Conservation (phyloP, 2,888 invertebrate genomes). For the Eudemis profundana region DNA sequence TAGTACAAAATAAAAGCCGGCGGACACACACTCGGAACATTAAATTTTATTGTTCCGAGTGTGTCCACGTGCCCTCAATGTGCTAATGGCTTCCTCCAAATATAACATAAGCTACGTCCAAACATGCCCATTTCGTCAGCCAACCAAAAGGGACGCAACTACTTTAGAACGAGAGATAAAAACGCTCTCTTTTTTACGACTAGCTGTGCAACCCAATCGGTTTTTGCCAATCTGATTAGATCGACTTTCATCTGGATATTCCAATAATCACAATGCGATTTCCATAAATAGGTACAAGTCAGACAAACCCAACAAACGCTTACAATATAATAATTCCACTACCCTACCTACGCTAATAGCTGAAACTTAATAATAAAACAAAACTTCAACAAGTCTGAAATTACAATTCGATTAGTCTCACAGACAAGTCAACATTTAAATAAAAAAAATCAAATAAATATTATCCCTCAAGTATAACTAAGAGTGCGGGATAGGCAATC, state of each 20-base stretch:
- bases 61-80: no score
- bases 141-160: no score
- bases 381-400: slow-evolving; percentile 44
- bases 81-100: no score
- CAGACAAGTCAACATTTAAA: slow-evolving; percentile 67
- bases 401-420: slow-evolving; percentile 57
- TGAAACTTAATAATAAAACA: slow-evolving; percentile 43
- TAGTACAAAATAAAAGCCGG: no score
- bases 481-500: slow-evolving; percentile 54
- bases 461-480: slow-evolving; percentile 50
- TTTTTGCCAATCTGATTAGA: no score
- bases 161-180: no score
- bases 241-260: no score
- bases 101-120: no score
- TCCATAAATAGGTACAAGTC: slow-evolving; percentile 38
- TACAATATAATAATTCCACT: slow-evolving; percentile 64
- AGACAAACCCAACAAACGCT: slow-evolving; percentile 50
- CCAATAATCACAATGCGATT: not conserved
- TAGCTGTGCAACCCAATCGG: not conserved
- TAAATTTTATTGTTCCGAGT: no score
- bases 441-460: slow-evolving; percentile 67
- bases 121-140: no score
- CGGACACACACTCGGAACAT: no score
- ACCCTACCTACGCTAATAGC: slow-evolving; percentile 60
- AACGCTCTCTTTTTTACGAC: no score